Evolutionary conservation across 1,140 invertebrate species (phyloP), one percentile per base, ranked within the genome.

Genomic region (Trypoxylus dichotomus): DNA sequence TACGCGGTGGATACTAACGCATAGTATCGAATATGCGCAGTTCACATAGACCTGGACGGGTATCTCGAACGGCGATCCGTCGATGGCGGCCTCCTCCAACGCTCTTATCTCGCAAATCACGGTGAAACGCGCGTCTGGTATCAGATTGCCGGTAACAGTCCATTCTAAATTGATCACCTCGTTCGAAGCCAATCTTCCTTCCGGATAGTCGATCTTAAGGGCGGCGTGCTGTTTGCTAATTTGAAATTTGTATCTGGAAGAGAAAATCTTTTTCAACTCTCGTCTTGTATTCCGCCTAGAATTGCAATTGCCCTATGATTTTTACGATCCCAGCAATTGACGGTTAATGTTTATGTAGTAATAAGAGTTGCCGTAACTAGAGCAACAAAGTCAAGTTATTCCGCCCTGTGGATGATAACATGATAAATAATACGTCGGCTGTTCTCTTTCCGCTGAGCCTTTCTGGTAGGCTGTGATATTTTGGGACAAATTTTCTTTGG

Each of bases 11-110:
- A 0, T 37, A 63, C 79, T 80, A 77, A 84, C 83, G 78, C 83
- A 84, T 76, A 84, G 74, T 75, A 82, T 76, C 0, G 82, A 76
- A 76, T 80, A 81, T 13, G 71, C 54, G 21, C 43, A 75, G 41
- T 79, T 58, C 15, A 75, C 68, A 15, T 76, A 29, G 37, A 83
- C 60, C 15, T 27, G 78, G 11, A 83, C 81, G 37, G n/a, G 13
- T 25, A 76, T 29, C 19, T 82, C 80, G 7, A 77, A 76, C 13
- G 79, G 77, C 13, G 27, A 13, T 27, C 82, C 83, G n/a, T 78
- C 21, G 15, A 79, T 19, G 25, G 68, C 43, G 13, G 79, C 19
- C 11, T 79, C 75, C 19, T 77, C 63, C 2, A 82, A 60, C 3
- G 58, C 74, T 24, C 79, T 78, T 15, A 83, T 68, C 47, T 77